Percentiles rank a stretch among this genome's conserved stretches.
These are phyloP conservation scores for Polyommatus iphigenia DNA, from an alignment of 2,888 invertebrate genomes.

Conservation along the genomic window DNA sequence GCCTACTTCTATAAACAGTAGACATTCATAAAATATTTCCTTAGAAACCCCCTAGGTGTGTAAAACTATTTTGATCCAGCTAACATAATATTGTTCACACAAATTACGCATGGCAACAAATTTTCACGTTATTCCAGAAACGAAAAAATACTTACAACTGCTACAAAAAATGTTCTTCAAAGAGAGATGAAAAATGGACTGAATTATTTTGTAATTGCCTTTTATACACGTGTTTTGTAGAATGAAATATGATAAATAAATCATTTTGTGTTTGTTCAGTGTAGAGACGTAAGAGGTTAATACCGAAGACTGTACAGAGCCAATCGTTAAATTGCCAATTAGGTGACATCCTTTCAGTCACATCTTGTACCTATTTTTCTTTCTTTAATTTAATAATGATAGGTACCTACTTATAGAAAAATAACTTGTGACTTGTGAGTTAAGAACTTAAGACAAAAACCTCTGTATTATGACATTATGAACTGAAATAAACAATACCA, in stretches of 20 bases:
- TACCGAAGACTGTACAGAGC: neutral
- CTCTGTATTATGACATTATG: no score
- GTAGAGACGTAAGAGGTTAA: neutral
- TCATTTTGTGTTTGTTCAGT: neutral
- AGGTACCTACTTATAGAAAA: neutral
- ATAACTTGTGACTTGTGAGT: no score
- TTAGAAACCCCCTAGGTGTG: neutral
- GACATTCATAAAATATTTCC: neutral
- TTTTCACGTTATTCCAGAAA: neutral
- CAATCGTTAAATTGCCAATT: neutral
- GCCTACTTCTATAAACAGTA: no score
- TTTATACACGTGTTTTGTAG: constrained; percentile 5
- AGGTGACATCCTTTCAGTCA: constrained; percentile 7
- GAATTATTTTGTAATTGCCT: neutral
- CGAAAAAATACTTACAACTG: neutral
- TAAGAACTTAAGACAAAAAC: no score
- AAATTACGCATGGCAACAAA: neutral
- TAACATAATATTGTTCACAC: neutral
- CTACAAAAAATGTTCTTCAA: neutral
- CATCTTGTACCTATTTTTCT: neutral
- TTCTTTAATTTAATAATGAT: neutral
- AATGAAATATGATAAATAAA: neutral
- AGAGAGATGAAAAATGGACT: neutral
- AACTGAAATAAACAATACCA: no score
- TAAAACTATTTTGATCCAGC: neutral